Base-by-base conservation (phyloP, 2,113 vertebrate genomes). In the Panurus biarmicus region DNA sequence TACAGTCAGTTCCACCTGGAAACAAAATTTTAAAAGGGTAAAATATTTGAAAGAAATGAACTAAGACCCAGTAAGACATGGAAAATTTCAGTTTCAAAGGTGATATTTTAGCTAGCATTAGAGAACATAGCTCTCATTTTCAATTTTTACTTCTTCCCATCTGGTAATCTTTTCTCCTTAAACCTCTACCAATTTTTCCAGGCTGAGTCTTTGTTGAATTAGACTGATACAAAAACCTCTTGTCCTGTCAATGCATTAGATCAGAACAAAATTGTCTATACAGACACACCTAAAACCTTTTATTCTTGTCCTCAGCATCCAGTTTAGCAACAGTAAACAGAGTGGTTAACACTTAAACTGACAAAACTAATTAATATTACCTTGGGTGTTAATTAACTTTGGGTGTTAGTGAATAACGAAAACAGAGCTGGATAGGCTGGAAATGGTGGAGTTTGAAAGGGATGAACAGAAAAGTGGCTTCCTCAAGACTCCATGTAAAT, bases 1-100 rank as follows among this genome's bases (percentile, higher is more conserved):
- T 88, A 98, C 83, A 10, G 95, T 97, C 95, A 98, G 96, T 77
- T 94, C 92, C 50, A 98, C 98, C 98, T 98, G 87, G 31, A 95
- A 92, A 86, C 11, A 86, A 86, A 85, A 73, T 50, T 60, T 73
- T 0, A 56, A 77, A 93, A 71, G 12, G 18, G 11, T 77, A 48
- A 93, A 83, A 65, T 66, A 78, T 38, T 67, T 81, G 36, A 77
- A 81, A 85, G 36, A 66, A 76, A 87, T 1, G 1, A 90, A 36
- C 14, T 10, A 75, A 81, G 35, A 54, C 4, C 11, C 24, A 48
- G 24, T 29, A 78, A 82, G 36, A 71, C 36, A 70, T 69, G 75
- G 5, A 84, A 20, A 47, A 15, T 33, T 69, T 51, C 5, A 58
- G 17, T 38, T 85, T 48, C 8, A 62, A 71, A 2, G 4, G 29